Evolutionary conservation across 2,888 invertebrate genomes (phyloP).

Genomic region (Eumacrocentrus americanus): DNA sequence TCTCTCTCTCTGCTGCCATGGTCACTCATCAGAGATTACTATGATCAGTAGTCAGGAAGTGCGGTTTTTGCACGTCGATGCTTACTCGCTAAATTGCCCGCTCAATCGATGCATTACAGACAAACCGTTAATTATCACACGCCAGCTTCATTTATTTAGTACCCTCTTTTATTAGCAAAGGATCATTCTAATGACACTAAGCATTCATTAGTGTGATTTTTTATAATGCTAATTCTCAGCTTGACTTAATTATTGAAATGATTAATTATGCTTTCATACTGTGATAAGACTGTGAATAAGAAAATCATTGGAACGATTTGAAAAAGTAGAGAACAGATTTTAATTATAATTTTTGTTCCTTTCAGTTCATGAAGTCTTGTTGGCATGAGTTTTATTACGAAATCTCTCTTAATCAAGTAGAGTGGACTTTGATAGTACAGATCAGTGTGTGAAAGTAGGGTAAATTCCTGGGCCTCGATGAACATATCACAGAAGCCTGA

Average conservation of each 20-base stretch:
- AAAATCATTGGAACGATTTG: too few species aligned
- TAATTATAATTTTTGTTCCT: too few species aligned
- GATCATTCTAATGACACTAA: too few species aligned
- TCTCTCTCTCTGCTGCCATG: constrained; percentile 15
- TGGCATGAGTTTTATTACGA: neutral
- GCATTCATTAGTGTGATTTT: too few species aligned
- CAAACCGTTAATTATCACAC: constrained; percentile 14
- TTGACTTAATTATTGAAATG: neutral
- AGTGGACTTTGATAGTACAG: neutral
- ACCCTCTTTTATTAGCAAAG: neutral
- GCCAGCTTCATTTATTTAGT: neutral
- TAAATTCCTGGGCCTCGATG: constrained; percentile 16
- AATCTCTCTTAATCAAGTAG: neutral
- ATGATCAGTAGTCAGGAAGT: constrained; percentile 13
- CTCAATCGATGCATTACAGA: constrained; percentile 23
- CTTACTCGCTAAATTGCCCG: constrained; percentile 19
- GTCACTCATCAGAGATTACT: constrained; percentile 17
- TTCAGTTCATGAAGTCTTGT: neutral
- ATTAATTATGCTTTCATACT: too few species aligned
- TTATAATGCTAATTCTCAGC: too few species aligned
- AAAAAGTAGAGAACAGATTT: too few species aligned
- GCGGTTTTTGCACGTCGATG: constrained; percentile 2
- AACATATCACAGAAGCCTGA: constrained; percentile 12
- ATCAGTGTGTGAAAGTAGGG: constrained; percentile 23
- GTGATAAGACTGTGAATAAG: too few species aligned